These are phyloP conservation scores for Malacosoma neustria DNA, from an alignment of 2,888 invertebrate species.

Conservation along the genomic window DNA sequence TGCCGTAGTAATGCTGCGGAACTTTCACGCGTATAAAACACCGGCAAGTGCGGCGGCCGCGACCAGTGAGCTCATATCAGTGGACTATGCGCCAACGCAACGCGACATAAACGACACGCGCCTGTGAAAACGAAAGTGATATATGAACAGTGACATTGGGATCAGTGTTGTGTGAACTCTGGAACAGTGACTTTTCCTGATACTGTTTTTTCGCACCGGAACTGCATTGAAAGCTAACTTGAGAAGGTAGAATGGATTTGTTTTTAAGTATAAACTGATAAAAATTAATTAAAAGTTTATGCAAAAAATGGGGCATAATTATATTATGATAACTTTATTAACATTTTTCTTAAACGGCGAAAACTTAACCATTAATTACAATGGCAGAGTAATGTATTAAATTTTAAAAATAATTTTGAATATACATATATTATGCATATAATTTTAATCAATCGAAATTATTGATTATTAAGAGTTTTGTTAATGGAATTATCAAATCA, in stretches of 20 bases:
- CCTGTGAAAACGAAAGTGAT: conserved; percentile 65
- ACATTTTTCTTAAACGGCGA: too few relatives aligned
- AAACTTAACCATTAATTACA: too few relatives aligned
- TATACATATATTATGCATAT: too few relatives aligned
- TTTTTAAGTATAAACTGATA: too few relatives aligned
- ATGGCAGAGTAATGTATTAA: too few relatives aligned
- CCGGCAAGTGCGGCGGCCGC: conserved; percentile 44
- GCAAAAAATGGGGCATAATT: too few relatives aligned
- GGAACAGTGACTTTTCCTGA: conserved; percentile 71
- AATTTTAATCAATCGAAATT: too few relatives aligned
- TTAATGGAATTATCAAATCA: too few relatives aligned
- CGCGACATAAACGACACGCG: conserved; percentile 19
- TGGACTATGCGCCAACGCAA: conserved; percentile 30
- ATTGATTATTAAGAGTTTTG: too few relatives aligned
- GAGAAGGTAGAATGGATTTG: conserved; percentile 53
- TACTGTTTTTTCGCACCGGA: conserved; percentile 52
- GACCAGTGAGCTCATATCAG: conserved; percentile 52
- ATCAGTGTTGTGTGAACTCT: conserved; percentile 57
- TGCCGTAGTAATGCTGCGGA: conserved; percentile 36
- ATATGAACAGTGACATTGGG: conserved; percentile 44
- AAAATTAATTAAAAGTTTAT: too few relatives aligned
- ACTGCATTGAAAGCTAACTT: conserved; percentile 34
- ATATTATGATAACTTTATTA: too few relatives aligned
- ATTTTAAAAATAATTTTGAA: too few relatives aligned
- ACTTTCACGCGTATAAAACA: conserved; percentile 73